Evolutionary conservation across 2,113 vertebrate species (phyloP), one percentile per base, ranked within the genome.

Genomic region (Melanotaenia duboulayi): DNA sequence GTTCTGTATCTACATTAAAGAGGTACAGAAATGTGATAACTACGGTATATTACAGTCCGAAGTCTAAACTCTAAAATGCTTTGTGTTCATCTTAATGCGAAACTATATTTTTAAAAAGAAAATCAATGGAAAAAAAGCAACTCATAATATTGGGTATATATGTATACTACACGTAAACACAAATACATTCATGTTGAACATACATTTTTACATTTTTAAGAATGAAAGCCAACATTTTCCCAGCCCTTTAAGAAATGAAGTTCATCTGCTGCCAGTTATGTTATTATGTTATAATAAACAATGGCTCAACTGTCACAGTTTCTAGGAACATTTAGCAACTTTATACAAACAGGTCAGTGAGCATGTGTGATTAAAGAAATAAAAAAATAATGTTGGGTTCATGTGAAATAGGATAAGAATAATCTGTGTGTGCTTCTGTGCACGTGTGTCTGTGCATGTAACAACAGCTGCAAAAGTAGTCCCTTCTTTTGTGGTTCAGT

Each of bases 381-480:
- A 59, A 46, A 46, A 42, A 22, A 71, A 66, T 66, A 19, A 72
- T 20, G 4, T 9, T 13, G 13, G 42, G 42, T 70, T 64, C 17
- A 54, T 67, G 70, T 69, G 70, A 71, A 55, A 69, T 37, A n/a
- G 49, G 39, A 42, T 65, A 73, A 74, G 46, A 81, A 69, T 77
- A 82, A 71, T 74, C 37, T 39, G n/a, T 72, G 2, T 60, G 68
- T 71, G 50, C 24, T 5, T 49, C 61, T 61, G 58, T 57, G 28
- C 46, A 22, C 20, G 35, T 71, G 69, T 74, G 74, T 57, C 69
- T 75, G 40, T 40, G 6, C 2, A 1, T 63, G 60, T 19, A 66
- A 55, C 66, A 89, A 87, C 90, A 92, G 91, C 87, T 91, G 92
- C 90, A 91, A 80, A 77, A 78, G 58, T 84, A 60, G 51, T 75